Conservation (phyloP, 2,797 vertebrate genomes). For the Carapus acus region DNA sequence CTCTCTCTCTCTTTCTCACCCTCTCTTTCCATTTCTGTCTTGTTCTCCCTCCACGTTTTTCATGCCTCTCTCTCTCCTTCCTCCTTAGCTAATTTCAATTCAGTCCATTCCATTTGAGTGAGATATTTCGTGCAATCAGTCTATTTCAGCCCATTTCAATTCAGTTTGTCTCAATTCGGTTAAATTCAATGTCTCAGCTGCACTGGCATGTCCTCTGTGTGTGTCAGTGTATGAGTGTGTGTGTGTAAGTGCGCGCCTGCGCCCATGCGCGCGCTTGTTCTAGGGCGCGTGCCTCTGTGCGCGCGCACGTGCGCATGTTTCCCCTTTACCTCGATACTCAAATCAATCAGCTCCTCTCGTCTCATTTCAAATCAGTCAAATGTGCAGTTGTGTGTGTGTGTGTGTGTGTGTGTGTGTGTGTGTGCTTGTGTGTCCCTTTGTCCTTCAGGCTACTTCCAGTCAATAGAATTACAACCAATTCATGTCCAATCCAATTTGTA, state of each 20-base stretch:
- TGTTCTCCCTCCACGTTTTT: slow-evolving; percentile 25
- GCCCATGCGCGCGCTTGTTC: too few relatives aligned
- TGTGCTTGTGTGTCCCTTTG: not conserved
- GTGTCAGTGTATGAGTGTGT: slow-evolving; percentile 2
- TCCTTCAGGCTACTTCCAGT: too few relatives aligned
- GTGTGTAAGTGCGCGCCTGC: not conserved
- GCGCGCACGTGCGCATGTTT: slow-evolving; percentile 5
- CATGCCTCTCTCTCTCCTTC: not conserved
- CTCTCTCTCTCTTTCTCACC: slow-evolving; percentile 14
- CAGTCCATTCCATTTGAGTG: not conserved
- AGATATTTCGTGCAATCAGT: too few relatives aligned
- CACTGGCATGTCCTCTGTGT: slow-evolving; percentile 26
- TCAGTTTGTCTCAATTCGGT: not conserved
- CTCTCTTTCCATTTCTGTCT: not conserved
- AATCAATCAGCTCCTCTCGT: not conserved
- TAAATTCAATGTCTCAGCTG: slow-evolving; percentile 19
- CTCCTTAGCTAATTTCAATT: not conserved
- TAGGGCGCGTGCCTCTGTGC: not conserved
- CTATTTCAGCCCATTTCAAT: slow-evolving; percentile 17
- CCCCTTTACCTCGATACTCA: not conserved
- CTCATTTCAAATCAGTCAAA: slow-evolving; percentile 12
- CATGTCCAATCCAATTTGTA: not conserved
- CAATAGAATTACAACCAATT: too few relatives aligned
- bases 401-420: not conserved
- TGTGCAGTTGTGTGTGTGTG: not conserved